Conservation (phyloP, 1,140 invertebrate genomes). For the Eulimnadia texana region DNA sequence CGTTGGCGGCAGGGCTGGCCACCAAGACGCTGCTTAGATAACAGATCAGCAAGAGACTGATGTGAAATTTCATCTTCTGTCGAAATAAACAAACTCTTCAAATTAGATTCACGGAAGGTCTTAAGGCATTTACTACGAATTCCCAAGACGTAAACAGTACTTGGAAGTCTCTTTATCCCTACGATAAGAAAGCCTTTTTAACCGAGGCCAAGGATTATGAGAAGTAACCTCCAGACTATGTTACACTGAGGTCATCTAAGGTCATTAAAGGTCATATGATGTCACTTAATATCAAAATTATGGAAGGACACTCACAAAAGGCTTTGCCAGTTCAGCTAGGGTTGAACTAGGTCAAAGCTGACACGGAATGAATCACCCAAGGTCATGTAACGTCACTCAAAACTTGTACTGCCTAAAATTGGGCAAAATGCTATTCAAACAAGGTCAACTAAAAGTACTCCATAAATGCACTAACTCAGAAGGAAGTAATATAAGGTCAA, state of each 20-base stretch:
- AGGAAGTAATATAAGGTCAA: background rate
- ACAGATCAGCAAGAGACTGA: background rate
- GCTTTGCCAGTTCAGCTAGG: too few species aligned
- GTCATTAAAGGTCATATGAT: background rate
- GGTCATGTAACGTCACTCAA: background rate
- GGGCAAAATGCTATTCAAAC: too few species aligned
- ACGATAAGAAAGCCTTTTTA: too few species aligned
- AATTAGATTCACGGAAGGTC: too few species aligned
- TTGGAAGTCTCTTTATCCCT: too few species aligned
- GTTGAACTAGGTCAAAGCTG: background rate
- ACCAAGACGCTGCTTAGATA: background rate
- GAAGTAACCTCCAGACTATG: background rate
- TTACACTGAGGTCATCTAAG: background rate
- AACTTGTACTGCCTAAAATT: background rate
- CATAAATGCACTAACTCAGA: too few species aligned
- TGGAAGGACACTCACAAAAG: too few species aligned
- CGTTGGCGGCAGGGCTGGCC: background rate
- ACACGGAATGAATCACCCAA: background rate
- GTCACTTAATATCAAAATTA: too few species aligned
- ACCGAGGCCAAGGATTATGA: too few species aligned
- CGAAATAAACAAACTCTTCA: background rate
- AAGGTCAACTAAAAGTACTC: too few species aligned
- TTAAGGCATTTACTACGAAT: too few species aligned
- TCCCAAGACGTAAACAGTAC: too few species aligned
- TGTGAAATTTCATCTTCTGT: background rate